These are phyloP conservation scores for Sebastes iracundus DNA, from an alignment of 2,797 vertebrate genomes.

Conservation along the genomic window DNA sequence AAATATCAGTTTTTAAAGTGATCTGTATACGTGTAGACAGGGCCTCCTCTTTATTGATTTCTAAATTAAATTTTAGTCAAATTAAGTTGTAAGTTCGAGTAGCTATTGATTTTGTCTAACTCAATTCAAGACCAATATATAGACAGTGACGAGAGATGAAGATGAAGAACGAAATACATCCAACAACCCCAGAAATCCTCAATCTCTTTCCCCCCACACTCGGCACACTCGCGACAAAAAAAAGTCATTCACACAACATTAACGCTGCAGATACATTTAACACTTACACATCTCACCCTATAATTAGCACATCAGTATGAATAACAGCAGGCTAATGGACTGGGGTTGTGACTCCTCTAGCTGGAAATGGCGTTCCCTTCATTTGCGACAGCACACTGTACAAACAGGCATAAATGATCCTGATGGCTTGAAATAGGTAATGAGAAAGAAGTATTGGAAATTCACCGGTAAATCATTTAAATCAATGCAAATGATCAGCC, in stretches of 20 bases:
- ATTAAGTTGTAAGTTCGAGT: not conserved
- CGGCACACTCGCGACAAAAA: not conserved
- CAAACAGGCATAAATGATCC: constrained; percentile 5
- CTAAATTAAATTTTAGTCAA: not conserved
- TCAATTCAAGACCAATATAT: not conserved
- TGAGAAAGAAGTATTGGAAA: not conserved
- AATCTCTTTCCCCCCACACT: not conserved
- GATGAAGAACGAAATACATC: not conserved
- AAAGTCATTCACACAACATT: not conserved
- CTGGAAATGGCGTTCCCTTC: not conserved
- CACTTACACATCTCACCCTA: not conserved
- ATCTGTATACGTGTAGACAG: no score
- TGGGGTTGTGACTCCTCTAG: constrained; percentile 1
- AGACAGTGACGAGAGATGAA: not conserved
- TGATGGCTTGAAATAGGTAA: not conserved
- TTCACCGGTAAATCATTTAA: not conserved
- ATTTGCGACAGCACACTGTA: not conserved
- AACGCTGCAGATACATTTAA: not conserved
- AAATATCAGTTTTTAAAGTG: no score
- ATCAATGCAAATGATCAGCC: not conserved
- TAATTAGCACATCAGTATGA: constrained; percentile 16
- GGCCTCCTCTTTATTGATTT: not conserved
- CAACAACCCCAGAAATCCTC: not conserved
- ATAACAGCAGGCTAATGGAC: constrained; percentile 40
- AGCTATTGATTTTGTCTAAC: not conserved